These are phyloP conservation scores for Anastrepha ludens DNA, from an alignment of 1,140 invertebrate species.

Conservation along the genomic window DNA sequence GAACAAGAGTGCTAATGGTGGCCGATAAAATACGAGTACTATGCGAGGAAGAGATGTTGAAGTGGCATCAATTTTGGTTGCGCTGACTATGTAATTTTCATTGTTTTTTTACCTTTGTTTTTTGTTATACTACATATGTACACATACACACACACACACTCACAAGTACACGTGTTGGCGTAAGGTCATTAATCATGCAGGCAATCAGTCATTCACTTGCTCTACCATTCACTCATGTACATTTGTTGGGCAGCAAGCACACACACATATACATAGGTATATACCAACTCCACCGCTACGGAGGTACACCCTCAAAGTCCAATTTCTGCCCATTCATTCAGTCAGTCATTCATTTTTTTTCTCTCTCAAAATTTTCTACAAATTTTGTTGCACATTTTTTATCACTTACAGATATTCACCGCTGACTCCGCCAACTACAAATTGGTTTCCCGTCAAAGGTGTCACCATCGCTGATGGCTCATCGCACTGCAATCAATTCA, in stretches of 20 bases:
- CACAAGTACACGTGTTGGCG: background rate
- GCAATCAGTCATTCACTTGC: constrained; percentile 42
- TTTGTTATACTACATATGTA: too few relatives aligned
- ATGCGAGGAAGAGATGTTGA: constrained; percentile 10
- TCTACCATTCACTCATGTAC: background rate
- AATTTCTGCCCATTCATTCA: background rate
- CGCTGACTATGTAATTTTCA: constrained; percentile 39
- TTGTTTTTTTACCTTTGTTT: background rate
- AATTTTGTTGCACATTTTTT: constrained; percentile 14
- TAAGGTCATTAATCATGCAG: constrained; percentile 25
- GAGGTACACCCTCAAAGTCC: too few relatives aligned
- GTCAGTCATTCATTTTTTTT: constrained; percentile 3
- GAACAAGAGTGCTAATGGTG: background rate
- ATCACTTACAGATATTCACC: constrained; percentile 71
- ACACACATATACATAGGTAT: background rate
- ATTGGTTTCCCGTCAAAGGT: constrained; percentile 76
- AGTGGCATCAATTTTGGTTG: constrained; percentile 26
- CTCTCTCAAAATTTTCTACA: constrained; percentile 25
- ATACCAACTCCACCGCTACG: background rate
- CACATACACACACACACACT: background rate
- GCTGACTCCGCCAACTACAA: constrained; percentile 72
- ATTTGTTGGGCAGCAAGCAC: background rate
- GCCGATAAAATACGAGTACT: background rate
- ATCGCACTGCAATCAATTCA: constrained; percentile 78
- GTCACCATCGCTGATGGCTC: constrained; percentile 86